phyloP scores from a whole-genome alignment of 2,113 vertebrate species.

The Pollachius pollachius region DNA sequence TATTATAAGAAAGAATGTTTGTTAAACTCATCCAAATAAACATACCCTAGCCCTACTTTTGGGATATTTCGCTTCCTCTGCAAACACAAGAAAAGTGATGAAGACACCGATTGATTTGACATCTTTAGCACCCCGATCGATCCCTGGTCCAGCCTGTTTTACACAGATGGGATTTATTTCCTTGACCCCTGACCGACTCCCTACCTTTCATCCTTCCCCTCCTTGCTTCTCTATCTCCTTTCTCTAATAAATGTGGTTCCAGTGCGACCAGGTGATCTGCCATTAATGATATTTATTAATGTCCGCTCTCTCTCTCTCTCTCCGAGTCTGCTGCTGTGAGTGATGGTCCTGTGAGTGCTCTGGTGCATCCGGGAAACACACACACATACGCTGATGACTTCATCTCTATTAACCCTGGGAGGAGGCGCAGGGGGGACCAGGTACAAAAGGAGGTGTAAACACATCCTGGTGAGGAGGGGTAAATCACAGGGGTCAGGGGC shows the following conservation, averaged over 20 bases:
- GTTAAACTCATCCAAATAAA: no score
- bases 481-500: conserved; percentile 75
- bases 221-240: conserved; percentile 33
- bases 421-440: conserved; percentile 57
- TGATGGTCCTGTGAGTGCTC: conserved; percentile 70
- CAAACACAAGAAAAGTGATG: conserved; percentile 27
- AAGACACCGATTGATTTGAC: conserved; percentile 60
- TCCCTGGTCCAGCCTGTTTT: conserved; percentile 46
- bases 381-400: conserved; percentile 70
- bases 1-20: no score
- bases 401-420: conserved; percentile 75
- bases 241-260: conserved; percentile 59
- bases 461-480: conserved; percentile 63
- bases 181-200: conserved; percentile 56
- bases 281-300: conserved; percentile 77
- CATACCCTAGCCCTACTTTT: no score
- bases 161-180: conserved; percentile 45
- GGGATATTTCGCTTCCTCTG: conserved; percentile 33
- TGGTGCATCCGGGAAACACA: conserved; percentile 63
- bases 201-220: conserved; percentile 16
- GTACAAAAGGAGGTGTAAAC: conserved; percentile 59
- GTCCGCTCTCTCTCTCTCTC: conserved; percentile 58
- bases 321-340: conserved; percentile 31
- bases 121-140: conserved; percentile 41
- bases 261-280: conserved; percentile 62